Evolutionary conservation across 2,797 vertebrate species (phyloP).

Genomic region (Merluccius polli): DNA sequence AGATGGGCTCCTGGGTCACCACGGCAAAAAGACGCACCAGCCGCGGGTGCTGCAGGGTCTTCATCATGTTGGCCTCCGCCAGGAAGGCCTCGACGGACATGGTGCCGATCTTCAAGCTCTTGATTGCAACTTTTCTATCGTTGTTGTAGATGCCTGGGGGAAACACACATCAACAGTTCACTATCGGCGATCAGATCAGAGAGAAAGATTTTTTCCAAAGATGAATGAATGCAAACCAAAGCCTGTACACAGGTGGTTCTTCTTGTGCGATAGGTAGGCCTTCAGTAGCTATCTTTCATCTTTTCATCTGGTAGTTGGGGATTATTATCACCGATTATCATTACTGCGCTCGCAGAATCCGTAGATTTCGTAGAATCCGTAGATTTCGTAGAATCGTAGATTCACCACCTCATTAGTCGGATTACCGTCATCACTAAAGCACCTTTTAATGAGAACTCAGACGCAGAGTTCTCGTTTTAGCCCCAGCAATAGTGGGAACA

Average conservation of each 20-base stretch:
- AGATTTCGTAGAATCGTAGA: no score
- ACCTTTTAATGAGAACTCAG: not conserved
- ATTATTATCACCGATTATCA: not conserved
- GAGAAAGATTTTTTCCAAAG: not conserved
- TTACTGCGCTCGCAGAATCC: no score
- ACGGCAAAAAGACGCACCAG: constrained; percentile 94
- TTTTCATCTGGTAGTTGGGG: not conserved
- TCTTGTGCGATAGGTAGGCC: not conserved
- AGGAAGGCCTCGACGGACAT: constrained; percentile 94
- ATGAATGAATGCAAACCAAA: not conserved
- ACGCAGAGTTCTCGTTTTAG: no score
- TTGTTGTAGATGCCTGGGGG: constrained; percentile 85
- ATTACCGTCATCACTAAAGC: not conserved
- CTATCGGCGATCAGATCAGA: not conserved
- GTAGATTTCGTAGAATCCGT: no score
- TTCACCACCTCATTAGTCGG: not conserved
- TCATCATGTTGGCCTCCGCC: constrained; percentile 97
- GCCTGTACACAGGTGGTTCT: not conserved
- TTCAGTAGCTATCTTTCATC: not conserved
- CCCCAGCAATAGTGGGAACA: no score
- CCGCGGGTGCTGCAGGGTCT: constrained; percentile 85
- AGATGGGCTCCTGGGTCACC: constrained; percentile 96
- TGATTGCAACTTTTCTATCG: constrained; percentile 91
- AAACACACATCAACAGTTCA: not conserved
- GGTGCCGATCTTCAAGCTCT: constrained; percentile 90